Conservation (phyloP, 2,888 invertebrate species). For the Nasonovia ribisnigri region DNA sequence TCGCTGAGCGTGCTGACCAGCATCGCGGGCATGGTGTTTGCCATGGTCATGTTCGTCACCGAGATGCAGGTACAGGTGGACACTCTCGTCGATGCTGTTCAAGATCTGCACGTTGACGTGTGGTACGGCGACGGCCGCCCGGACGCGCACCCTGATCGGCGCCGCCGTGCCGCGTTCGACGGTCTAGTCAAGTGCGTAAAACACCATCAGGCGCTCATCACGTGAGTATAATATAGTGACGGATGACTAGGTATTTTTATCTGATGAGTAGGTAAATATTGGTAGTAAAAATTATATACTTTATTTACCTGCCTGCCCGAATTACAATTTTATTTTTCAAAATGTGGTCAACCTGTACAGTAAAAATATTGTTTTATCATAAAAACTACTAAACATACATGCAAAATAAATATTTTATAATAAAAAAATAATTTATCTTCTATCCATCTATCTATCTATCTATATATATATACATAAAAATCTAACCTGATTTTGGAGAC, state of each 20-base stretch:
- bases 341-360: background rate
- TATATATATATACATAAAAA: too few species aligned
- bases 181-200: constrained; percentile 29
- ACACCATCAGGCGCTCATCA: constrained; percentile 52
- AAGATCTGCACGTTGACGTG: background rate
- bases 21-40: constrained; percentile 47
- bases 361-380: too few species aligned
- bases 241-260: too few species aligned
- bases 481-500: too few species aligned
- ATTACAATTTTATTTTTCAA: background rate
- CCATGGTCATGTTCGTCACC: constrained; percentile 45
- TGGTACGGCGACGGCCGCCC: background rate
- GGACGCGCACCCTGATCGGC: background rate
- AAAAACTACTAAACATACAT: too few species aligned
- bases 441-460: too few species aligned
- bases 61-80: constrained; percentile 44
- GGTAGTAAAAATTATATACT: too few species aligned
- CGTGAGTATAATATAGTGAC: background rate
- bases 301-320: too few species aligned
- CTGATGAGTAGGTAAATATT: too few species aligned
- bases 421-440: too few species aligned
- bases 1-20: constrained; percentile 20
- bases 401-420: too few species aligned
- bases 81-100: background rate
- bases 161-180: background rate